These are phyloP conservation scores for Cistogaster globosa DNA, from an alignment of 2,888 invertebrate genomes.

Conservation along the genomic window DNA sequence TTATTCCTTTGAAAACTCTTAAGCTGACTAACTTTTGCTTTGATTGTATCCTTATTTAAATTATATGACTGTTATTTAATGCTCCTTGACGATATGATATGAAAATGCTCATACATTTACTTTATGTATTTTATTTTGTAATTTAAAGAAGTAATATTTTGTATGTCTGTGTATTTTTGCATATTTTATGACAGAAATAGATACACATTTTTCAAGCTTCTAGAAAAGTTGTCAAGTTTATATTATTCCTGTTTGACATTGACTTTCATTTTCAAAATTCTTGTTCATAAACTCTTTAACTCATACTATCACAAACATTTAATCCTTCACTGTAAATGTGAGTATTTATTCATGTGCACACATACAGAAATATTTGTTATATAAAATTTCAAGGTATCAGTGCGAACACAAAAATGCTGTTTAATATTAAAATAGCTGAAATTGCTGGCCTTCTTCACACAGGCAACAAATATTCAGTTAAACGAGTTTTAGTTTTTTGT, in stretches of 20 bases:
- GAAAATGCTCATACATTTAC: neutral
- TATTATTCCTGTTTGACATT: slow-evolving; percentile 29
- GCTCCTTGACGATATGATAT: neutral
- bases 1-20: too few relatives aligned
- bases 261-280: slow-evolving; percentile 36
- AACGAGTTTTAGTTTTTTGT: neutral
- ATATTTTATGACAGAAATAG: neutral
- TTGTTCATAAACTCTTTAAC: neutral
- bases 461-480: neutral
- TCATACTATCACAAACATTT: neutral
- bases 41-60: neutral
- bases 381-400: neutral
- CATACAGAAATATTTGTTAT: neutral
- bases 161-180: neutral
- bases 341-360: neutral
- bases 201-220: neutral
- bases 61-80: neutral
- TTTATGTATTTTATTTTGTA: neutral
- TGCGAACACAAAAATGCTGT: neutral
- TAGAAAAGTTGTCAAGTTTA: slow-evolving; percentile 33
- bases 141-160: slow-evolving; percentile 15
- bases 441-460: neutral
- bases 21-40: too few relatives aligned
- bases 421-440: neutral
- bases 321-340: neutral